Base-by-base conservation (phyloP, 2,113 vertebrate genomes). In the Ibidorhyncha struthersii region DNA sequence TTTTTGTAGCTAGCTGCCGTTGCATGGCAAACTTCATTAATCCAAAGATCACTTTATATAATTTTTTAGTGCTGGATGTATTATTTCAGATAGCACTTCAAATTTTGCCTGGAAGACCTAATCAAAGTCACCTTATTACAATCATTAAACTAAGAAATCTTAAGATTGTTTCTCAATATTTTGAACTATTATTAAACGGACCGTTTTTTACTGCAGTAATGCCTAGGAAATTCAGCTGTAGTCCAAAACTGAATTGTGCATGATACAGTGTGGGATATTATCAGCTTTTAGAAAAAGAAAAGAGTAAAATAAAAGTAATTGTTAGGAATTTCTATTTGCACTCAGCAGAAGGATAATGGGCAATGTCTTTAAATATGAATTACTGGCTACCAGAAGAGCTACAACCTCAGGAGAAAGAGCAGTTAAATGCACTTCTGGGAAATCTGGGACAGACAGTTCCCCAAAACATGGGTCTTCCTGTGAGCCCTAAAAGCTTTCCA, bases 281-380 rank as follows among this genome's bases (percentile, higher is more conserved):
- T 30, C 36, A 81, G 61, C 45, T 77, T 91, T 66, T 59, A 70
- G 38, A 88, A 90, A 78, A 22, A 72, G 3, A 55, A 86, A 71
- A 80, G 3, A 65, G 47, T 52, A 79, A 56, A 87, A 81, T 5
- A 73, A 29, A 90, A 85, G 30, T 52, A 67, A 83, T 70, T 88
- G 52, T 65, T 86, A 84, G 9, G 38, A 83, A 74, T 20, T 77
- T 81, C 2, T n/a, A 52, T 74, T 83, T 84, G 9, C 41, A 78
- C 32, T 93, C 56, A 66, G 59, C 7, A 67, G 27, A 63, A 73
- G 20, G 15, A 74, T 81, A 62, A 94, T 8, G 12, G 27, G 4
- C 27, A 91, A 81, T 62, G 4, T 71, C 38, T 93, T 95, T 78
- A 93, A 86, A 90, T 86, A 91, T 71, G 11, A 63, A 81, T 95